Evolutionary conservation across 2,888 invertebrate species (phyloP).

Genomic region (Nephrotoma flavescens): DNA sequence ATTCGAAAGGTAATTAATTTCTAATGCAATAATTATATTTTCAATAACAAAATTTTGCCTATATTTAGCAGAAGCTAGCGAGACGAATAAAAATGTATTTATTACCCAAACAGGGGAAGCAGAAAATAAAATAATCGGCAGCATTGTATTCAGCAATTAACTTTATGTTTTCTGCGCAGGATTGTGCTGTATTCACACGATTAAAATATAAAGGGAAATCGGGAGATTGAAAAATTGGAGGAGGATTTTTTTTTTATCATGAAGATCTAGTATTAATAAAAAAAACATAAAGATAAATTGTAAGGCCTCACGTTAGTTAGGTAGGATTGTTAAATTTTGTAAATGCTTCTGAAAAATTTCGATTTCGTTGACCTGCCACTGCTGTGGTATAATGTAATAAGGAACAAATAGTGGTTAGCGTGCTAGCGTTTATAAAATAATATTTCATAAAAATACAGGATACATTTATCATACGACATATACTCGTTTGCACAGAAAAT

Average conservation of each 20-base stretch:
- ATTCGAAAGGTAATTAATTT: no score
- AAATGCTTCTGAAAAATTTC: background rate
- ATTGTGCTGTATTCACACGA: background rate
- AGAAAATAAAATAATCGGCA: background rate
- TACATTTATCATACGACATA: background rate
- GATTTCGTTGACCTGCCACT: background rate
- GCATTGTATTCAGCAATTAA: background rate
- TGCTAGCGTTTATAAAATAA: background rate
- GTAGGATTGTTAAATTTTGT: background rate
- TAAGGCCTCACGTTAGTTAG: no score
- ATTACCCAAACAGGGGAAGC: background rate
- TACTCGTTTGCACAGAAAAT: background rate
- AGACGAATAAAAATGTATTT: background rate
- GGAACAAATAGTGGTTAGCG: background rate
- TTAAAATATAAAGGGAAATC: background rate
- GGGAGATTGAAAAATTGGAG: no score
- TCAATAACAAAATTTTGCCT: no score
- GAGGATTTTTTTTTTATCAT: no score
- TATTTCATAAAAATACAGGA: background rate
- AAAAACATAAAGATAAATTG: no score
- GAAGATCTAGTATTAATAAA: no score
- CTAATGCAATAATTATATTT: no score
- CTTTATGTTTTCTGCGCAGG: background rate
- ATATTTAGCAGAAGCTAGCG: no score
- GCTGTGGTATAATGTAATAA: background rate